phyloP scores from a whole-genome alignment of 2,888 invertebrate species.

The Invenusta paracnida region DNA sequence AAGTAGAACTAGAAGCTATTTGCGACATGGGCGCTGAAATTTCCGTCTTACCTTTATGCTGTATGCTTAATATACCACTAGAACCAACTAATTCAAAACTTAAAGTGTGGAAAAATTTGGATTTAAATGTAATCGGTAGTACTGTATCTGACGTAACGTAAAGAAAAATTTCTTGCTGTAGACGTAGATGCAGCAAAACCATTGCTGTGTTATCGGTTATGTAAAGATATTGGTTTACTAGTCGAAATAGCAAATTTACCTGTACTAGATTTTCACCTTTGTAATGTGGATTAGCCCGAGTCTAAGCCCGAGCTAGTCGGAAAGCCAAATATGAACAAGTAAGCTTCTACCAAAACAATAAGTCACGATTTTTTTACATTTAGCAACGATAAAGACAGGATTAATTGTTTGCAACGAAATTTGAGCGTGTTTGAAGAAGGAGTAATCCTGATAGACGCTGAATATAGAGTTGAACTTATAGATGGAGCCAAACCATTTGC shows the following conservation, averaged over 20 bases:
- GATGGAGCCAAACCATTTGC: conserved; percentile 19
- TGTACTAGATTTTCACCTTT: not conserved
- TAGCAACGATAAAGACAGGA: not conserved
- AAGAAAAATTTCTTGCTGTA: not conserved
- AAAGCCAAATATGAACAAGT: not conserved
- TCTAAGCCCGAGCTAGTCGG: not conserved
- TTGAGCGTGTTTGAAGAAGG: not conserved
- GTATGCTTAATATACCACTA: not conserved
- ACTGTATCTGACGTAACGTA: conserved; percentile 10
- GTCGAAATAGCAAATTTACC: not conserved
- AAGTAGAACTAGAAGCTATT: not conserved
- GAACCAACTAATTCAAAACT: not conserved
- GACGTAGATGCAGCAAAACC: not conserved
- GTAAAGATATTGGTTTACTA: conserved; percentile 4
- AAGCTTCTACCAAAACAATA: not conserved
- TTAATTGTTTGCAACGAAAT: not conserved
- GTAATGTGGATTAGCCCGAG: not conserved
- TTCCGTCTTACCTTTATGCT: not conserved
- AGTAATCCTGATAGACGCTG: not conserved
- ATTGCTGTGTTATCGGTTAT: conserved; percentile 1
- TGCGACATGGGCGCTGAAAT: conserved; percentile 20
- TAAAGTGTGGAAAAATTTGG: conserved; percentile 6
- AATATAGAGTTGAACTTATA: conserved; percentile 2
- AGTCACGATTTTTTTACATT: not conserved
- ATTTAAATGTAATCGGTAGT: not conserved